Evolutionary conservation across 2,797 vertebrate genomes (phyloP).

Genomic region (Sebastes reedi): DNA sequence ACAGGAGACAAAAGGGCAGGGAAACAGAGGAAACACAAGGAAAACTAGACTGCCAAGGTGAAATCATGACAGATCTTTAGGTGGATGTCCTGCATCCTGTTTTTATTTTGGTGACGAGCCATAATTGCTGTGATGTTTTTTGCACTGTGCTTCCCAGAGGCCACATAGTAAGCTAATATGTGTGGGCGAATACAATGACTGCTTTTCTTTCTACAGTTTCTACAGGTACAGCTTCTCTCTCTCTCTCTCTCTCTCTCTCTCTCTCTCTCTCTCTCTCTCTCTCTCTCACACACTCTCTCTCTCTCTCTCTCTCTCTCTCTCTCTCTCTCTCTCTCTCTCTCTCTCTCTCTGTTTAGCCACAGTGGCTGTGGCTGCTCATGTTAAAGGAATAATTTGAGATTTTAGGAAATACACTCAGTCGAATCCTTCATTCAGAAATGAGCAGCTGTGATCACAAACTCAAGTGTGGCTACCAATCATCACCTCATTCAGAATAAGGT

Average conservation of each 20-base stretch:
- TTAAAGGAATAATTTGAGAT: neutral
- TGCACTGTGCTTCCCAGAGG: neutral
- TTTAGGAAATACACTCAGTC: neutral
- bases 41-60: too few relatives aligned
- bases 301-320: neutral
- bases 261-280: too few relatives aligned
- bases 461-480: slow-evolving; percentile 60
- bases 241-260: neutral
- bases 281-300: too few relatives aligned
- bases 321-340: neutral
- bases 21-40: neutral
- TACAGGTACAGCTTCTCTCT: neutral
- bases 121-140: slow-evolving; percentile 2
- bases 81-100: neutral
- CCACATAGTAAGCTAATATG: neutral
- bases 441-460: slow-evolving; percentile 51
- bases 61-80: too few relatives aligned
- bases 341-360: neutral
- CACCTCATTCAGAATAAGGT: slow-evolving; percentile 51
- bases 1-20: too few relatives aligned
- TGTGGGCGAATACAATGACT: neutral
- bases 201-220: neutral
- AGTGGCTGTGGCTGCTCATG: neutral
- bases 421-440: slow-evolving; percentile 27
- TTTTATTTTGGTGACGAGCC: neutral